Conservation (phyloP, 2,888 invertebrate species). For the Eledona agricola region DNA sequence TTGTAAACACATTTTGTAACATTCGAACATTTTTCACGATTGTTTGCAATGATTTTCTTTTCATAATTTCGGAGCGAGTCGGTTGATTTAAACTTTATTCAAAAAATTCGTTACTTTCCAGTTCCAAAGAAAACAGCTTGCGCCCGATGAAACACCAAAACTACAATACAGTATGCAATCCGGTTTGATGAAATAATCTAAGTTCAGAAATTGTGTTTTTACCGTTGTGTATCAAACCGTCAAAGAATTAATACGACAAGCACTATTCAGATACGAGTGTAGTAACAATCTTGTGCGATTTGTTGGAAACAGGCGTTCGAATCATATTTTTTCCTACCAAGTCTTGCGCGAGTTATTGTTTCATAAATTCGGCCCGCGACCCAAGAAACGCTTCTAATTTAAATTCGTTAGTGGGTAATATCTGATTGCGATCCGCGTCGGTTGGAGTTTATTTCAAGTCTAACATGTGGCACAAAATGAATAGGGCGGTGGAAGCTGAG, state of each 20-base stretch:
- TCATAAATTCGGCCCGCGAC: too few species aligned
- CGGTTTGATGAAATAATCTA: neutral
- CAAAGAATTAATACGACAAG: too few species aligned
- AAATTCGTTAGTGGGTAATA: slow-evolving; percentile 22
- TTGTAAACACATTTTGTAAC: slow-evolving; percentile 30
- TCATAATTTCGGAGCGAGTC: too few species aligned
- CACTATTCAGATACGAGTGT: too few species aligned
- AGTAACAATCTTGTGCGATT: too few species aligned
- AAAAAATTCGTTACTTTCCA: too few species aligned
- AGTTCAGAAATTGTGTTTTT: neutral
- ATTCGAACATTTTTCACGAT: slow-evolving; percentile 7
- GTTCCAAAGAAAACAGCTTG: slow-evolving; percentile 27
- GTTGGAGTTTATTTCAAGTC: slow-evolving; percentile 2
- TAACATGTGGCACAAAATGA: slow-evolving; percentile 24
- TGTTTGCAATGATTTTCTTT: slow-evolving; percentile 11
- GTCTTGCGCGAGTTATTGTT: too few species aligned
- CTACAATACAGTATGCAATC: slow-evolving; percentile 22
- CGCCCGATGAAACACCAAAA: slow-evolving; percentile 23
- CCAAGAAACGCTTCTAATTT: too few species aligned
- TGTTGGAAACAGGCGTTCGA: too few species aligned
- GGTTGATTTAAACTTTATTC: too few species aligned
- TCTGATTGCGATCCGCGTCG: slow-evolving; percentile 6
- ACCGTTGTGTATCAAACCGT: neutral
- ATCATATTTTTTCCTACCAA: too few species aligned
- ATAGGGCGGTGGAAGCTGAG: slow-evolving; percentile 15